A percentile compares a stretch with the other conserved stretches of the same genome.
Evolutionary conservation across 2,888 invertebrate species (phyloP).

Genomic region (Rugalucina vietnamica): DNA sequence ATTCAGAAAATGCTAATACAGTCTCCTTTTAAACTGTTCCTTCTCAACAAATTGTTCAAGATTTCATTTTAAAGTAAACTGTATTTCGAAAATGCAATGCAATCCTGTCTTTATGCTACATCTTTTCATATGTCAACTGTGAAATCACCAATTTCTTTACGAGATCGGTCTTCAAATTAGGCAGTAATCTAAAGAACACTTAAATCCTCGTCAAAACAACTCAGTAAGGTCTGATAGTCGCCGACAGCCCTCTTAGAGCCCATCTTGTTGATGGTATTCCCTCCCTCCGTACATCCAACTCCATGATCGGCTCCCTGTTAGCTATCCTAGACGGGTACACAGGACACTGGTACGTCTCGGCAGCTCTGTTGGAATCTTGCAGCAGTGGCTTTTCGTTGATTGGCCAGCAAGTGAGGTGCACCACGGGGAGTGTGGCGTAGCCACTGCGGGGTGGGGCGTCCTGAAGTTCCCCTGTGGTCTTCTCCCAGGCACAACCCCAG

Average conservation of each 20-base stretch:
- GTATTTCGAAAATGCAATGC: too few species aligned
- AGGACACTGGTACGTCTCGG: slow-evolving; percentile 82
- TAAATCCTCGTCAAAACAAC: too few species aligned
- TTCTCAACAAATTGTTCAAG: too few species aligned
- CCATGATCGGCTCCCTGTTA: slow-evolving; percentile 78
- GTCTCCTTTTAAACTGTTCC: too few species aligned
- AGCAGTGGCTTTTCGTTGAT: slow-evolving; percentile 77
- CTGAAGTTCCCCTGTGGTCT: slow-evolving; percentile 82
- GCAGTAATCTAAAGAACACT: too few species aligned
- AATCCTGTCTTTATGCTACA: too few species aligned
- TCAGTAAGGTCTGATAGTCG: slow-evolving; percentile 83
- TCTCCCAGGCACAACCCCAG: slow-evolving; percentile 84
- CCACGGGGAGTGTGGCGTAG: slow-evolving; percentile 81
- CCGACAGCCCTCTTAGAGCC: slow-evolving; percentile 82
- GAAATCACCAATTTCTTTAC: too few species aligned
- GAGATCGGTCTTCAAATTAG: too few species aligned
- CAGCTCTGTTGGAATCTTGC: slow-evolving; percentile 77
- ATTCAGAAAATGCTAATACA: too few species aligned
- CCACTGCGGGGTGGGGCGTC: slow-evolving; percentile 80
- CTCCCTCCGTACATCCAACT: slow-evolving; percentile 80
- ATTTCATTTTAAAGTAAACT: too few species aligned
- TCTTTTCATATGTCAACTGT: too few species aligned
- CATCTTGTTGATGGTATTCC: slow-evolving; percentile 80
- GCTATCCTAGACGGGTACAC: slow-evolving; percentile 81
- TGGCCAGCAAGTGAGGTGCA: slow-evolving; percentile 83